A percentile compares a stretch with the other conserved stretches of the same genome.
Evolutionary conservation across 1,140 invertebrate species (phyloP).

Genomic region (Protaetia brevitarsis): DNA sequence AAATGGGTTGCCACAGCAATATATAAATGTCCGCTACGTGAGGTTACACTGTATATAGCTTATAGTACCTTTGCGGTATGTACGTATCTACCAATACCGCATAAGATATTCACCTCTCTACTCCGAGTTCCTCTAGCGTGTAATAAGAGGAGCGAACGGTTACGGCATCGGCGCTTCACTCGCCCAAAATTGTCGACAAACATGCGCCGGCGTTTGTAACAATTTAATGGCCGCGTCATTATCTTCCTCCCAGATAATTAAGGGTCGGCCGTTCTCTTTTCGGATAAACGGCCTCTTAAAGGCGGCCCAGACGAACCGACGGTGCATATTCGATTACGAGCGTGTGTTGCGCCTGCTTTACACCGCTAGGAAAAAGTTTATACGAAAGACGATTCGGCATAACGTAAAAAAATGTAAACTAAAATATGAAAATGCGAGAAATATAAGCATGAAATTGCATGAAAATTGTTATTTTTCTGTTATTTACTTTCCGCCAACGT

Average conservation of each 20-base stretch:
- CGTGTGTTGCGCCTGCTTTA: background rate
- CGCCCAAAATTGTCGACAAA: constrained; percentile 4
- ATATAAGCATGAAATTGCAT: background rate
- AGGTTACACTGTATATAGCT: background rate
- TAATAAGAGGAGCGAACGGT: background rate
- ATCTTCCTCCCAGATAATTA: constrained; percentile 16
- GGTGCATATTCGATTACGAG: background rate
- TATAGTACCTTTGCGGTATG: background rate
- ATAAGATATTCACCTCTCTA: too few relatives aligned
- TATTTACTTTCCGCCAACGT: background rate
- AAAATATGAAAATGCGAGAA: too few relatives aligned
- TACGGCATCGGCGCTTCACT: background rate
- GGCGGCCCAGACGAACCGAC: background rate
- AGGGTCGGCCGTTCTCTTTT: background rate
- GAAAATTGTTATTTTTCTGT: background rate
- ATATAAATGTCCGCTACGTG: background rate
- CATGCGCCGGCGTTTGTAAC: constrained; percentile 12
- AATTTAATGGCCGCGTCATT: constrained; percentile 11
- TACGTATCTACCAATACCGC: too few relatives aligned
- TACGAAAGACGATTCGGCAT: too few relatives aligned
- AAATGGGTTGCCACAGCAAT: too few relatives aligned
- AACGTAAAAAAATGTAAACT: too few relatives aligned
- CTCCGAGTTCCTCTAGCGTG: background rate
- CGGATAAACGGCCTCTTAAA: background rate
- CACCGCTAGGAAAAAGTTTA: too few relatives aligned